Conservation (phyloP, 2,113 vertebrate genomes). For the Phrynosoma platyrhinos region DNA sequence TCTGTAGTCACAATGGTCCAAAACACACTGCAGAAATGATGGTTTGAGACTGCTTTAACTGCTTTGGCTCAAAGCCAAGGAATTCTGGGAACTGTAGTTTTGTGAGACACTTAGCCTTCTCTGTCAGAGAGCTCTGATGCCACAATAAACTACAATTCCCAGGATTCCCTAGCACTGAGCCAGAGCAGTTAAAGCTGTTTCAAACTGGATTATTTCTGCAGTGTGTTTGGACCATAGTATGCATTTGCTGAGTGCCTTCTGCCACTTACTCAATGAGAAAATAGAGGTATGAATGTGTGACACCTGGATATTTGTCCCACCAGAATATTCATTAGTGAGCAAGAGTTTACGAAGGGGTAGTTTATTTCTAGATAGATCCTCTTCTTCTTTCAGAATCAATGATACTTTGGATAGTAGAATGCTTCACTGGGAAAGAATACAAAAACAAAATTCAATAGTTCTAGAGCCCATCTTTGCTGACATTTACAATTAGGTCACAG, state of each 20-base stretch:
- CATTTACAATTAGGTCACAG: constrained; percentile 35
- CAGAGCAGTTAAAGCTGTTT: too few relatives aligned
- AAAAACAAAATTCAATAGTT: constrained; percentile 2
- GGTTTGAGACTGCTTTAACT: too few relatives aligned
- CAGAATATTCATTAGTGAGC: not conserved
- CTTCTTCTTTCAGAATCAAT: constrained; percentile 55
- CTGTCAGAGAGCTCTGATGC: too few relatives aligned
- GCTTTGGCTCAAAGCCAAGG: too few relatives aligned
- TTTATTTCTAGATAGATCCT: constrained; percentile 54
- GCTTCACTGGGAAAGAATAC: constrained; percentile 42
- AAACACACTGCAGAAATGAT: too few relatives aligned
- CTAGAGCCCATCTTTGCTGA: constrained; percentile 3
- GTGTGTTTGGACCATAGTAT: too few relatives aligned
- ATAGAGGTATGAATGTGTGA: not conserved
- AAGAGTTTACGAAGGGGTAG: constrained; percentile 46
- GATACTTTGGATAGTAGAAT: constrained; percentile 49
- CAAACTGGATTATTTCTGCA: too few relatives aligned
- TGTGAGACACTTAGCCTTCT: too few relatives aligned
- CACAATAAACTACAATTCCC: too few relatives aligned
- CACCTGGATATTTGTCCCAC: not conserved
- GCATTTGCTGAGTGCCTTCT: not conserved
- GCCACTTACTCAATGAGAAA: not conserved
- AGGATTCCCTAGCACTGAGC: too few relatives aligned
- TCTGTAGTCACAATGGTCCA: not conserved
- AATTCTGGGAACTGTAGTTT: too few relatives aligned